Percentiles rank a stretch among this genome's conserved stretches.
phyloP scores from a whole-genome alignment of 64 coral and sea anemone genomes.

The Exaiptasia diaphana region DNA sequence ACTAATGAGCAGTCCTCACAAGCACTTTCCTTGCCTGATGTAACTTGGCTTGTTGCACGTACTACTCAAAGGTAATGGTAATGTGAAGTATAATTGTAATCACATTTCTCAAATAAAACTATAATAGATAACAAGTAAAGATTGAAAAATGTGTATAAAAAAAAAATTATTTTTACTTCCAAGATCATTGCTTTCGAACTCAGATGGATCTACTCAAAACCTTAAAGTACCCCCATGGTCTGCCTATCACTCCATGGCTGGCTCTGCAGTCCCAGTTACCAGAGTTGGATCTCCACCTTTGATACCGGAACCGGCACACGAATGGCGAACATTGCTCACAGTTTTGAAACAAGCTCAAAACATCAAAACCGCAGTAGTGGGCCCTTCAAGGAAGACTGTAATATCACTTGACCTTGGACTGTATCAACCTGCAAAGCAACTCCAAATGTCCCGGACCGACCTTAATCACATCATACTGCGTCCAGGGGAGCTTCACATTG shows the following conservation, averaged over 20 bases:
- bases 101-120: not conserved
- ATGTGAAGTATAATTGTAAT: too few relatives aligned
- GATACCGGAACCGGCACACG: constrained; percentile 14
- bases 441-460: constrained; percentile 35
- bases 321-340: constrained; percentile 29
- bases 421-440: constrained; percentile 28
- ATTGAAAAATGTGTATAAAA: too few relatives aligned
- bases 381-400: constrained; percentile 42
- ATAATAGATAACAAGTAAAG: not conserved
- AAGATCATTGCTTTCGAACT: not conserved
- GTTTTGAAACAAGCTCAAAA: constrained; percentile 20
- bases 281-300: constrained; percentile 15
- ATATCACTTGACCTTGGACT: constrained; percentile 44
- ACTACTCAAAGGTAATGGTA: not conserved
- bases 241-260: constrained; percentile 30
- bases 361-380: constrained; percentile 25
- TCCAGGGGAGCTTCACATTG: constrained; percentile 40
- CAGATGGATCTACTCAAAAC: not conserved
- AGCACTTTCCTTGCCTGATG: not conserved
- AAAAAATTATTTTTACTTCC: too few relatives aligned
- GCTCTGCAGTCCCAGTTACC: not conserved
- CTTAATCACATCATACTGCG: constrained; percentile 27
- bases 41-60: constrained; percentile 23
- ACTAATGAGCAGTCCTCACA: not conserved
- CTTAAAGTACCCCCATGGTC: constrained; percentile 43